Evolutionary conservation across 2,888 invertebrate species (phyloP).

Genomic region (Calameuta filiformis): DNA sequence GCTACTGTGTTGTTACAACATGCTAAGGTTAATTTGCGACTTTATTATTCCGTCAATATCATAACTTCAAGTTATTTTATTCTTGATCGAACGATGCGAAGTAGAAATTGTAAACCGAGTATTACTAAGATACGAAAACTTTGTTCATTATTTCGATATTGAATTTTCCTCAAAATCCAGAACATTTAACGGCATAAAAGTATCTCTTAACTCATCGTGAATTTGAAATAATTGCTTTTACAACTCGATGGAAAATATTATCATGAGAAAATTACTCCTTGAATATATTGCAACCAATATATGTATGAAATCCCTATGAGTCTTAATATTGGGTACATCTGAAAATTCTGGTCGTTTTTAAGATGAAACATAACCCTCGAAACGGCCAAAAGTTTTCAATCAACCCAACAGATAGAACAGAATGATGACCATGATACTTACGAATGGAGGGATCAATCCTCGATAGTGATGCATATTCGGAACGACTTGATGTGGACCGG

Average conservation of each 20-base stretch:
- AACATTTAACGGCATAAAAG: not conserved
- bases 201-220: not conserved
- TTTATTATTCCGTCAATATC: not conserved
- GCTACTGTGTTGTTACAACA: not conserved
- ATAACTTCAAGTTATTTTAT: not conserved
- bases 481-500: slow-evolving; percentile 50
- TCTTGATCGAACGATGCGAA: not conserved
- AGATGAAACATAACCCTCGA: not conserved
- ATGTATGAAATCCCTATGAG: not conserved
- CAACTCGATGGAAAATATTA: not conserved
- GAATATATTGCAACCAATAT: not conserved
- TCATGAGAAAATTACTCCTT: not conserved
- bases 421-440: slow-evolving; percentile 64
- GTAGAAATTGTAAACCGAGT: not conserved
- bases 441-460: slow-evolving; percentile 83
- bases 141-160: not conserved
- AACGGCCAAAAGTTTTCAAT: not conserved
- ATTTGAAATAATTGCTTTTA: not conserved
- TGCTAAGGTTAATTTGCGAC: too few relatives aligned
- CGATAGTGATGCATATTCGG: slow-evolving; percentile 71
- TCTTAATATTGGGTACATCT: not conserved
- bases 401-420: not conserved
- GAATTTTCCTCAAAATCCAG: not conserved
- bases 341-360: not conserved
- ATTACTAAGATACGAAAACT: not conserved